Conservation (phyloP, 2,888 invertebrate species). For the Malthinus flaveolus region DNA sequence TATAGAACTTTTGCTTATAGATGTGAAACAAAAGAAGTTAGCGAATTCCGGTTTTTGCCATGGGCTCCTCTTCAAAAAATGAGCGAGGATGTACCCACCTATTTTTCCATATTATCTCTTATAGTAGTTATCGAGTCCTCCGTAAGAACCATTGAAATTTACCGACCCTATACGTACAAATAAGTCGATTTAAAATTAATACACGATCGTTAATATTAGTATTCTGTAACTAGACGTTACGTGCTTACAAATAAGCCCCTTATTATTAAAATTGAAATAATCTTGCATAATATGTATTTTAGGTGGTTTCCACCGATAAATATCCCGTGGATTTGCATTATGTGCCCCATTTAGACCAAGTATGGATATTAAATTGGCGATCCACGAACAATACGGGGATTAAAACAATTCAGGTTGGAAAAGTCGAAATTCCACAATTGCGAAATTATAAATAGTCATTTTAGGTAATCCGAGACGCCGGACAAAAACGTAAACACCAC, state of each 20-base stretch:
- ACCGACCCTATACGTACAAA: slow-evolving; percentile 28
- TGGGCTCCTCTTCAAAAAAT: too few species aligned
- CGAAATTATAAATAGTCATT: neutral
- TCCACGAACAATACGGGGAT: slow-evolving; percentile 61
- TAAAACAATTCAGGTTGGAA: slow-evolving; percentile 63
- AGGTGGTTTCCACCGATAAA: slow-evolving; percentile 71
- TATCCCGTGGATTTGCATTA: slow-evolving; percentile 72
- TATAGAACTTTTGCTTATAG: too few species aligned
- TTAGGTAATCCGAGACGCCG: slow-evolving; percentile 71
- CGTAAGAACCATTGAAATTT: slow-evolving; percentile 22
- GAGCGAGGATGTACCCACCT: too few species aligned
- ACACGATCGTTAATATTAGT: too few species aligned
- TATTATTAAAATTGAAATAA: too few species aligned
- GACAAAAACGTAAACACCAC: slow-evolving; percentile 71
- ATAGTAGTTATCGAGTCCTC: too few species aligned
- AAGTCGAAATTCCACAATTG: neutral
- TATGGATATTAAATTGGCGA: slow-evolving; percentile 75
- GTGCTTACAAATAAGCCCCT: too few species aligned
- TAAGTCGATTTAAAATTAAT: too few species aligned
- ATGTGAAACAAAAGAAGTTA: too few species aligned
- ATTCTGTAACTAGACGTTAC: too few species aligned
- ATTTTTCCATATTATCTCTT: too few species aligned
- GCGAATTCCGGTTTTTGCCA: too few species aligned
- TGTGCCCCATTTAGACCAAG: slow-evolving; percentile 71
- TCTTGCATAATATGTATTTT: slow-evolving; percentile 6